A percentile compares a stretch with the other conserved stretches of the same genome.
Conservation (phyloP, 2,888 invertebrate genomes). For the Tipula vernalis region DNA sequence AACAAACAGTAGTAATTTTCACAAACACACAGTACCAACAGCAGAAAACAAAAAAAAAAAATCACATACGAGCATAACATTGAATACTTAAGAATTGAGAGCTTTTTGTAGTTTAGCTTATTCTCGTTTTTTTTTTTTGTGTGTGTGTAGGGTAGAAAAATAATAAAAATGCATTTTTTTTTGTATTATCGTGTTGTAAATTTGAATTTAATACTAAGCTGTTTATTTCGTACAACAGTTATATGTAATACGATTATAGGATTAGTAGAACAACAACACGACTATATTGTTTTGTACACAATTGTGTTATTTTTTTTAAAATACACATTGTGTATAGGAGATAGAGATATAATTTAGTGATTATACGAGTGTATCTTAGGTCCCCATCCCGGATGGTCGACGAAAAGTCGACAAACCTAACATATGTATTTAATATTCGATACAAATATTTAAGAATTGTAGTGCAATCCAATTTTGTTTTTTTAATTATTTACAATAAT, state of each 20-base stretch:
- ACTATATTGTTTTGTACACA: not conserved
- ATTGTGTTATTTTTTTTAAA: not conserved
- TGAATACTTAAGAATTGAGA: not conserved
- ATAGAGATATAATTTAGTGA: not conserved
- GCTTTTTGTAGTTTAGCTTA: not conserved
- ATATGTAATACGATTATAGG: not conserved
- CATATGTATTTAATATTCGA: no score
- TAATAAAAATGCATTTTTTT: not conserved
- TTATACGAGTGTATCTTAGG: not conserved
- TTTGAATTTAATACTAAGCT: not conserved
- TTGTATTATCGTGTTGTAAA: not conserved
- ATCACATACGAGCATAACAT: not conserved
- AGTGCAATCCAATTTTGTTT: no score
- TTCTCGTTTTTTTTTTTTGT: not conserved
- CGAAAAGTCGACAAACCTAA: no score
- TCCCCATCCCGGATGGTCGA: no score
- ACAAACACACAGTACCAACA: not conserved
- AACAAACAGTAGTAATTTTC: not conserved
- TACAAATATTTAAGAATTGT: no score
- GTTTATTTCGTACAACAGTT: not conserved
- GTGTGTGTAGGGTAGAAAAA: not conserved
- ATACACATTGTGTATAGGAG: not conserved
- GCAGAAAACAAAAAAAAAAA: not conserved
- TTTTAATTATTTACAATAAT: no score
- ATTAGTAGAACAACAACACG: not conserved